These are phyloP conservation scores for Caretta caretta DNA, from an alignment of 2,113 vertebrate genomes.

Conservation along the genomic window DNA sequence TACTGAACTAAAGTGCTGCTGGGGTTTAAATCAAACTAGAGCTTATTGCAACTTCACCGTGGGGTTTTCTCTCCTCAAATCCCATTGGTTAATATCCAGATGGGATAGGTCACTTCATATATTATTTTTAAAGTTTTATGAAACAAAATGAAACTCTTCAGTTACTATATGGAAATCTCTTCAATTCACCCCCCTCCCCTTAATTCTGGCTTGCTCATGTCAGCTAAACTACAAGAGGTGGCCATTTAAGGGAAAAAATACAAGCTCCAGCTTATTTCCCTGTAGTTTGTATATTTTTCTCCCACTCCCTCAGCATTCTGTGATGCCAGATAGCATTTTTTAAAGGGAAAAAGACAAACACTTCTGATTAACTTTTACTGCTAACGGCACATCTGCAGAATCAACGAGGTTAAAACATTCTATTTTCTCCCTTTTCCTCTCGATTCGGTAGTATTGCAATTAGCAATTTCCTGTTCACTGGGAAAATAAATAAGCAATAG, in stretches of 20 bases:
- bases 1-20: neutral
- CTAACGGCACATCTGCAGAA: neutral
- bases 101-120: neutral
- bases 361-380: neutral
- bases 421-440: neutral
- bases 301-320: constrained; percentile 24
- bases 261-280: constrained; percentile 60
- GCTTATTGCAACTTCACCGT: neutral
- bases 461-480: neutral
- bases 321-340: constrained; percentile 44
- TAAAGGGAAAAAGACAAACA: neutral
- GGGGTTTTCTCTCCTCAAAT: constrained; percentile 34
- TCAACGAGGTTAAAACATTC: neutral
- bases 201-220: constrained; percentile 6
- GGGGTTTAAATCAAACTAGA: constrained; percentile 25
- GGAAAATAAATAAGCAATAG: neutral
- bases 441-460: neutral
- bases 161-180: neutral
- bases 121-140: constrained; percentile 29
- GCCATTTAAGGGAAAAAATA: constrained; percentile 75
- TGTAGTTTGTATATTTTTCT: constrained; percentile 50
- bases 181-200: neutral
- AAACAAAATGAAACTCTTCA: constrained; percentile 37
- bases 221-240: constrained; percentile 48
- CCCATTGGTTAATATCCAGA: neutral